Evolutionary conservation across 2,888 invertebrate genomes (phyloP).

Genomic region (Glaucopsyche alexis): DNA sequence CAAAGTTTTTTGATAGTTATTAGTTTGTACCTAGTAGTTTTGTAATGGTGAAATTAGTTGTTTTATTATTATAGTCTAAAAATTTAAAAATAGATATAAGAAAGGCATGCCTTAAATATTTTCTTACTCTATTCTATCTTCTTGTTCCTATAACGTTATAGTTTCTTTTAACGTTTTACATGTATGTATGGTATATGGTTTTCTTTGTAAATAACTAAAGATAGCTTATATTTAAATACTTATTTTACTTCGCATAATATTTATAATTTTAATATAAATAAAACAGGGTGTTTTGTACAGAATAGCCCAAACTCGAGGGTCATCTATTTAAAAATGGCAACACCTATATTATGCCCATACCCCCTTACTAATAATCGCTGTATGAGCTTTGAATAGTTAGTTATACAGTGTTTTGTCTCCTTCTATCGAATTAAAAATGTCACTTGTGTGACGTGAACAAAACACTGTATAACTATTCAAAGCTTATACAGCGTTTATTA

Average conservation of each 20-base stretch:
- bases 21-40: neutral
- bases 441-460: too few relatives aligned
- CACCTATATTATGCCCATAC: neutral
- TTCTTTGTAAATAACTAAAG: neutral
- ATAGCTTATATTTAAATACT: neutral
- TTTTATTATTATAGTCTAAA: neutral
- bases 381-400: too few relatives aligned
- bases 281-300: neutral
- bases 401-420: too few relatives aligned
- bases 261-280: neutral
- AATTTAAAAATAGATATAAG: neutral
- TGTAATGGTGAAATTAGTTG: neutral
- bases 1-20: neutral
- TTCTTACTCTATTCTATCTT: neutral
- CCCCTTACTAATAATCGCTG: too few relatives aligned
- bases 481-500: too few relatives aligned
- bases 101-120: neutral
- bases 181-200: neutral
- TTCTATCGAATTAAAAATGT: too few relatives aligned
- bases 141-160: slow-evolving; percentile 1
- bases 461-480: too few relatives aligned
- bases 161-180: neutral
- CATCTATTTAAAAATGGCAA: neutral
- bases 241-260: neutral
- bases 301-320: neutral